Evolutionary conservation across 2,113 vertebrate genomes (phyloP).

Genomic region (Chloebia gouldiae): DNA sequence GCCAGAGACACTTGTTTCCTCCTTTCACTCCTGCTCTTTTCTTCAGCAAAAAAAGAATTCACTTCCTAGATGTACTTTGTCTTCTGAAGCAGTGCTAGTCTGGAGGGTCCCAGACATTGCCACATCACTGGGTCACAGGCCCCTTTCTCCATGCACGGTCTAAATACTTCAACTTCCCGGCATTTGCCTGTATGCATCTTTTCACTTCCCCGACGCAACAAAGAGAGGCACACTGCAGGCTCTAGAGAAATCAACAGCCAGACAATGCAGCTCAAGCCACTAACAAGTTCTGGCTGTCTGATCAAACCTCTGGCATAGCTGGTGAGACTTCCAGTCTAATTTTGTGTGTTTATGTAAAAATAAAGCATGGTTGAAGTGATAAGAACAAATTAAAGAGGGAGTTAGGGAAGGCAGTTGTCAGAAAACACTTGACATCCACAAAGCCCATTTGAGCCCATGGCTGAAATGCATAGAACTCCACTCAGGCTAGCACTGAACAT

Average conservation of each 20-base stretch:
- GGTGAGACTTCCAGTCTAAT: not conserved
- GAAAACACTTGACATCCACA: not conserved
- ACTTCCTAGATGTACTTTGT: not conserved
- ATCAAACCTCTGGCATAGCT: not conserved
- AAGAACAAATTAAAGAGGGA: not conserved
- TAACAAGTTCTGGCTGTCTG: not conserved
- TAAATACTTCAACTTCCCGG: not conserved
- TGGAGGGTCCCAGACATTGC: not conserved
- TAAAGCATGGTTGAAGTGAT: not conserved
- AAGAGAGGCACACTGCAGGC: fast-evolving
- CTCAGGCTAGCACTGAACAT: not conserved
- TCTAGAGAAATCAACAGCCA: not conserved
- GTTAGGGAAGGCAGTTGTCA: not conserved
- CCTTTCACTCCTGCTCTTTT: not conserved
- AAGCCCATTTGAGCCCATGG: not conserved
- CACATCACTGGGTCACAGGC: not conserved
- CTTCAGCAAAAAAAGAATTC: not conserved
- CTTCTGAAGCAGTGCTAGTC: not conserved
- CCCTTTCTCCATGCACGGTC: not conserved
- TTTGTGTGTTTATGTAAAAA: not conserved
- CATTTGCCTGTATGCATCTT: not conserved
- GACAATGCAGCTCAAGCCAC: not conserved
- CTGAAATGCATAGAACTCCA: not conserved
- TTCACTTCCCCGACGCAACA: not conserved
- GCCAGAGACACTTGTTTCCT: not conserved